Percentiles rank a stretch among this genome's conserved stretches.
These are phyloP conservation scores for Himantopus leucocephalus DNA, from an alignment of 2,113 vertebrate species.

Conservation along the genomic window DNA sequence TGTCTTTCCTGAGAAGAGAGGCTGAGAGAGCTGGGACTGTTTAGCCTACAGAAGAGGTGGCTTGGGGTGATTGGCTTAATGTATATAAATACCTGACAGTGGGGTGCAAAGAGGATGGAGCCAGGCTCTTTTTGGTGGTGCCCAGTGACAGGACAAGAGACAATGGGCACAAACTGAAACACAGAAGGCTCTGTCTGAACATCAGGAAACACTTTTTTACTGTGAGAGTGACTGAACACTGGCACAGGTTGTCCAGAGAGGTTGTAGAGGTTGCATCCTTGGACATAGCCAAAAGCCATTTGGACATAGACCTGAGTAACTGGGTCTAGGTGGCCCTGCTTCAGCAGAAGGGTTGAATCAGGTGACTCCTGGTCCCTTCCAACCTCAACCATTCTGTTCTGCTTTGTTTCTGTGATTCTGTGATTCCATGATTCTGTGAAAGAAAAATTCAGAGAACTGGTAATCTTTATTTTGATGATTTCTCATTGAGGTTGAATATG, in stretches of 20 bases:
- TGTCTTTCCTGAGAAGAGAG: not conserved
- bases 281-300: not conserved
- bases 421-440: no score
- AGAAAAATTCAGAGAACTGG: not conserved
- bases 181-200: not conserved
- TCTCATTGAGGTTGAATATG: not conserved
- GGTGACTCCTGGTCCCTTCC: not conserved
- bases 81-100: not conserved
- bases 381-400: not conserved
- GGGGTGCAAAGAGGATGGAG: not conserved
- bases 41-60: not conserved
- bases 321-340: no score
- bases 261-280: not conserved
- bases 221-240: not conserved
- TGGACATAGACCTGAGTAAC: not conserved
- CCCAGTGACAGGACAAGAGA: not conserved
- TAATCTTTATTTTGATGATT: not conserved
- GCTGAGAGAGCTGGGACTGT: not conserved
- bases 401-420: not conserved
- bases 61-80: not conserved
- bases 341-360: no score
- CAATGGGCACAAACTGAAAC: not conserved
- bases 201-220: not conserved
- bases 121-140: not conserved
- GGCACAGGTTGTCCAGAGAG: not conserved